Base-by-base conservation (phyloP, 2,113 vertebrate species). In the Caranx melampygus region DNA sequence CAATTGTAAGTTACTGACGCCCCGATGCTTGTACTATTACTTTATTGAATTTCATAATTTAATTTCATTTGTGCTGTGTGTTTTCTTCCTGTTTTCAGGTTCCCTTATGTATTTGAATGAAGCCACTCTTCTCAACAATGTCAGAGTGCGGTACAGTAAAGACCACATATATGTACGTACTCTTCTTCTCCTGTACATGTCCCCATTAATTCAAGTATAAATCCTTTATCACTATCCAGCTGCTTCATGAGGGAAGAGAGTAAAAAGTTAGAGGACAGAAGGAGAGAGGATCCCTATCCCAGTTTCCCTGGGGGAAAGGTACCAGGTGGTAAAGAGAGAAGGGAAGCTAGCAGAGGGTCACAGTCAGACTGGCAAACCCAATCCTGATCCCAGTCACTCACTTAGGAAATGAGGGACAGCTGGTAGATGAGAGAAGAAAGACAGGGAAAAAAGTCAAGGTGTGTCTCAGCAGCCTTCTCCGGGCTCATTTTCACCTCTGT, bases 41-140 rank as follows among this genome's bases (percentile, higher is more conserved):
- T 40, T 20, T 51, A 44, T 40, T 44, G 26, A 45, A 26, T 44
- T 16, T 2, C 8, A 42, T 42, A 42, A 42, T 52, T 18, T 8
- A 31, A 1, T 26, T 67, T 42, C 6, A 42, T 2, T 31, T 57
- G n/a, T 10, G 26, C 1, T 55, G 0, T 64, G 60, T 52, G 82
- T 57, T 87, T 42, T 75, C 8, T 26, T 62, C 69, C n/a, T 65
- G 81, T 57, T 73, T 89, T 60, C 85, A 99, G 98, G 98, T 94
- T 97, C 97, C 57, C 92, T 99, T 31, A 99, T 99, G 98, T 99
- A 99, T 94, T 95, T 99, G 91, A 99, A 99, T 89, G 98, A 99
- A 95, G 98, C 97, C 69, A 99, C 98, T 20, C 97, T 99, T n/a
- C 97, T 99, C 75, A 98, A 99, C 91, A 99, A 99, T 80, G 93